Conservation (phyloP, 2,113 vertebrate species). For the Malurus elegans region DNA sequence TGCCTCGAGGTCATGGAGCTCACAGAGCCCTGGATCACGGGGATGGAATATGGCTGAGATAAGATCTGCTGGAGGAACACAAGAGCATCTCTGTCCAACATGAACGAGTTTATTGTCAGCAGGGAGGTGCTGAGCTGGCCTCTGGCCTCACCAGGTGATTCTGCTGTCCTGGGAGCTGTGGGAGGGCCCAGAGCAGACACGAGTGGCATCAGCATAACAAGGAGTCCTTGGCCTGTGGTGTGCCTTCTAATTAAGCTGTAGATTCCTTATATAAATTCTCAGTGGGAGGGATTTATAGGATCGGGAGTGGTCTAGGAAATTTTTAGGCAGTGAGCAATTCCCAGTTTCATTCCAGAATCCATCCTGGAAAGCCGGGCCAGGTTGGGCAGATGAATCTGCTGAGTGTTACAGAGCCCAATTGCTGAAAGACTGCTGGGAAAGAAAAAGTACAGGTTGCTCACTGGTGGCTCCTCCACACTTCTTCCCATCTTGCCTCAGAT, state of each 20-base stretch:
- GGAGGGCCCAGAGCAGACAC: neutral
- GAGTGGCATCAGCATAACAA: neutral
- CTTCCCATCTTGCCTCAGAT: neutral
- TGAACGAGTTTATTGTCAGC: neutral
- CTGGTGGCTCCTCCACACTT: neutral
- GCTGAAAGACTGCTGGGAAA: neutral
- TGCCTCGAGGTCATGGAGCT: neutral
- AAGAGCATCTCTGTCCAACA: neutral
- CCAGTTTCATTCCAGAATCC: neutral
- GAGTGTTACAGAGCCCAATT: neutral
- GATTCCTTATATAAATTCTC: neutral
- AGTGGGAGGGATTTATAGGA: neutral
- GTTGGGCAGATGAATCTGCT: neutral
- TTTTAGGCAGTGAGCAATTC: neutral
- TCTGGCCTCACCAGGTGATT: neutral
- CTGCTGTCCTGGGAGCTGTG: neutral
- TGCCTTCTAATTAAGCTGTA: neutral
- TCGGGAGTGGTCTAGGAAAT: rapidly evolving
- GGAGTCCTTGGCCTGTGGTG: neutral
- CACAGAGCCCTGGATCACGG: neutral
- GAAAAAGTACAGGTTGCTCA: neutral
- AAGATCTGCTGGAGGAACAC: neutral
- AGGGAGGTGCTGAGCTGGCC: neutral
- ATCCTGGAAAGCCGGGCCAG: rapidly evolving
- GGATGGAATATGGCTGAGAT: neutral